Base-by-base conservation (phyloP, 2,888 invertebrate genomes). In the Drosophila flavopinicola region DNA sequence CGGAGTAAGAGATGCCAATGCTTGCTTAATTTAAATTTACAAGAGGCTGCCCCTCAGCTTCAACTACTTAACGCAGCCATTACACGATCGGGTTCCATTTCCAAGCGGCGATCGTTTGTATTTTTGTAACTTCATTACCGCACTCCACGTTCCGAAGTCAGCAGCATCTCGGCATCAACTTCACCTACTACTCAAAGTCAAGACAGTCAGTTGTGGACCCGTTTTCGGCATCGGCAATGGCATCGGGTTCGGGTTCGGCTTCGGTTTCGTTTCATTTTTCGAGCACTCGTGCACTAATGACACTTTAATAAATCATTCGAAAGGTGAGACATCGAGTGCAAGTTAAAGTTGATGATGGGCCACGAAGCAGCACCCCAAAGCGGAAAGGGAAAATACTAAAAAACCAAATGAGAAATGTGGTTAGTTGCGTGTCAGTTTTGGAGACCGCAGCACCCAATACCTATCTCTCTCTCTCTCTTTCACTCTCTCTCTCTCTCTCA, bases 301-400 rank as follows among this genome's bases (percentile, higher is more conserved):
- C 90, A 89, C 87, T 80, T 87, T 80, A 89, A 89, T 89, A 89
- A 89, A 89, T 89, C 89, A 89, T 89, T 88, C 76, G 88, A 89
- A 88, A 89, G 90, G 90, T 89, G 89, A 88, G 89, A 89, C 88
- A 78, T 82, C 69, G 87, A 79, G 82, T 82, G 88, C 86, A 84
- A 87, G 85, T 72, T 76, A 86, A 78, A 61, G 85, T 77, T 77
- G 87, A 61, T 86, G 80, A 80, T 85, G 79, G 67, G 61, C 64
- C 64, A 63, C 59, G 64, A 70, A 66, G 52, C 78, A 68, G 52
- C 57, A 30, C 41, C 59, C 52, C 52, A 83, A 68, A 76, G 72
- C 42, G 11, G 13, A 38, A 38, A 39, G 49, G 30, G 29, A 49
- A 57, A 52, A 52, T 44, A 52, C 39, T 37, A 45, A 41, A 63